Conservation (phyloP, 2,113 vertebrate species). For the Syrrhaptes paradoxus region DNA sequence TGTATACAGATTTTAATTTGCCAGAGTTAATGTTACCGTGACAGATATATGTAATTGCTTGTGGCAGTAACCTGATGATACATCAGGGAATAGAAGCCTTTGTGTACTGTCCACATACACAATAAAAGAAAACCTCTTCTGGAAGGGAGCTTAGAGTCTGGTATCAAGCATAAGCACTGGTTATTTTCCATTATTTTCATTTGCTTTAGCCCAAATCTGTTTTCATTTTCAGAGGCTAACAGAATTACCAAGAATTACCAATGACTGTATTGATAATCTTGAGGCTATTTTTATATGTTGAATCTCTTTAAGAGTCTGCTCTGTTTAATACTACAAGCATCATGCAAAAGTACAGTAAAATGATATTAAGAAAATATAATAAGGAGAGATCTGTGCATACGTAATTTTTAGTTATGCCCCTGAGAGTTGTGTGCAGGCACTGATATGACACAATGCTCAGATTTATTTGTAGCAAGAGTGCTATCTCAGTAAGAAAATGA, state of each 20-base stretch:
- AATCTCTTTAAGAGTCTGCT: not conserved
- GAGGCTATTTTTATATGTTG: not conserved
- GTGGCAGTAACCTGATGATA: not conserved
- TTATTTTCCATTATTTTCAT: not conserved
- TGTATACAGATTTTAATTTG: not conserved
- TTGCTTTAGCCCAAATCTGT: not conserved
- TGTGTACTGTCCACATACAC: not conserved
- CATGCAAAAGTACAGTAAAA: not conserved
- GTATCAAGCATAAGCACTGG: not conserved
- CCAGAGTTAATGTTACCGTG: not conserved
- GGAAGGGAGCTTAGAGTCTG: not conserved
- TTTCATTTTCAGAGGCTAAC: slow-evolving; percentile 36
- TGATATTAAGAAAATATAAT: slow-evolving; percentile 9
- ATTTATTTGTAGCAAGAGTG: not conserved
- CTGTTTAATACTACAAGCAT: not conserved
- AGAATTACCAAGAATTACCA: not conserved
- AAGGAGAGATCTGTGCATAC: not conserved
- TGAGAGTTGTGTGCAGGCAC: not conserved
- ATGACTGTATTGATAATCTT: not conserved
- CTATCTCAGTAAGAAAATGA: not conserved
- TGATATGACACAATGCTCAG: not conserved
- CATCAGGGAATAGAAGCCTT: not conserved
- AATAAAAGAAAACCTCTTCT: not conserved
- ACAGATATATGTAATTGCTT: not conserved
- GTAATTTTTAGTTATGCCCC: not conserved